Evolutionary conservation across 2,797 vertebrate genomes (phyloP).

Genomic region (Poecilia picta): DNA sequence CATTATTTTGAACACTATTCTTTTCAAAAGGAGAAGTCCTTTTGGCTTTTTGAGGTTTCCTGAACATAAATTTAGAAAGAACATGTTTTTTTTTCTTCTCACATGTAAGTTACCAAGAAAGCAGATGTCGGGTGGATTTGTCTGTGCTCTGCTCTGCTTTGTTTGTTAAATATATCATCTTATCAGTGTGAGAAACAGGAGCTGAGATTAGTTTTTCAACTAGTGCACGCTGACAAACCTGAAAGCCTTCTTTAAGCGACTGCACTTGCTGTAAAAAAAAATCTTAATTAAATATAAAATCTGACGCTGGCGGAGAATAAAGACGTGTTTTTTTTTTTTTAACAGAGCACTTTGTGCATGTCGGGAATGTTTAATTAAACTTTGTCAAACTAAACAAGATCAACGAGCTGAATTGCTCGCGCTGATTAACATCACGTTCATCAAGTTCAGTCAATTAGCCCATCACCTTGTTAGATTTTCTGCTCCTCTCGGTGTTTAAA

Average conservation of each 20-base stretch:
- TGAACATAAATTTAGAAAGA: not conserved
- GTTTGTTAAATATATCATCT: constrained; percentile 8
- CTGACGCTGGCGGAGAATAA: constrained; percentile 8
- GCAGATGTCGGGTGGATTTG: constrained; percentile 14
- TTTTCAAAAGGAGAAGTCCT: not conserved
- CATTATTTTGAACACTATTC: not conserved
- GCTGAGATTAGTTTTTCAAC: constrained; percentile 14
- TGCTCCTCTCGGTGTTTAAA: constrained; percentile 13
- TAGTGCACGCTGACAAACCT: not conserved
- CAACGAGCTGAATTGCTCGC: constrained; percentile 29
- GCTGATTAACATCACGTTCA: constrained; percentile 46
- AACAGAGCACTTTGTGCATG: constrained; percentile 10
- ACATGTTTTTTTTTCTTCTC: constrained; percentile 17
- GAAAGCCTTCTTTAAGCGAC: constrained; percentile 19
- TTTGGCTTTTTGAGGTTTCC: constrained; percentile 2
- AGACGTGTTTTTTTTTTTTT: constrained; percentile 26
- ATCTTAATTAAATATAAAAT: constrained; percentile 17
- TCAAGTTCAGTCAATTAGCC: constrained; percentile 48
- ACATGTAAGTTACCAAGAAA: constrained; percentile 3
- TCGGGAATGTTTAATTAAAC: constrained; percentile 53
- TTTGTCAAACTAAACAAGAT: constrained; percentile 52
- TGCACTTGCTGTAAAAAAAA: constrained; percentile 7
- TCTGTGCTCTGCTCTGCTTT: not conserved
- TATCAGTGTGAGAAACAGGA: constrained; percentile 25
- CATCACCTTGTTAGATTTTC: constrained; percentile 36